These are phyloP conservation scores for Sphaerodactylus townsendi DNA, from an alignment of 2,113 vertebrate species.

Conservation along the genomic window DNA sequence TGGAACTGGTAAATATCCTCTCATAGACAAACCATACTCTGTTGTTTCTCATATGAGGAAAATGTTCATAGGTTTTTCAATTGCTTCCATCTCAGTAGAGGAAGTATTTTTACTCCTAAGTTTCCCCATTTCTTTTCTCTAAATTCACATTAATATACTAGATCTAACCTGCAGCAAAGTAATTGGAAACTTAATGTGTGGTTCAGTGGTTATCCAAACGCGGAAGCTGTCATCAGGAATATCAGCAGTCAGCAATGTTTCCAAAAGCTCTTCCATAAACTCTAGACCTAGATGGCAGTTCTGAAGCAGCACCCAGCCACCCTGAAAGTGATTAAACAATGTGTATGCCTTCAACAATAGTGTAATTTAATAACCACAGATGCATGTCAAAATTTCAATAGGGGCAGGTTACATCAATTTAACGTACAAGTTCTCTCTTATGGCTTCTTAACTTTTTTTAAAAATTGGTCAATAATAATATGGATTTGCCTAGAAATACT, in stretches of 20 bases:
- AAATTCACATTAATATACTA: background rate
- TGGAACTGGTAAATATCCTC: background rate
- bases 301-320: constrained; percentile 80
- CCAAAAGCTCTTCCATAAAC: constrained; percentile 79
- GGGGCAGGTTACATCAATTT: background rate
- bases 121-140: background rate
- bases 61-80: background rate
- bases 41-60: background rate
- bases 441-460: background rate
- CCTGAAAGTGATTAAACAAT: constrained; percentile 57
- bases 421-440: background rate
- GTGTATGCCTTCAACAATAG: background rate
- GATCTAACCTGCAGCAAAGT: constrained; percentile 74
- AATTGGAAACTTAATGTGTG: constrained; percentile 77
- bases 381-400: background rate
- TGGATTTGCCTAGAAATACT: constrained; percentile 24
- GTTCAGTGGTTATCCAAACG: constrained; percentile 80
- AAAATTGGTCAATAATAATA: background rate
- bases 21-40: background rate
- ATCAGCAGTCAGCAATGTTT: constrained; percentile 67
- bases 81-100: background rate
- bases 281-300: constrained; percentile 81
- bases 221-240: constrained; percentile 68
- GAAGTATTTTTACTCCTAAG: background rate
- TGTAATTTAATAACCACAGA: constrained; percentile 18